These are phyloP conservation scores for Phorcus lineatus DNA, from an alignment of 2,888 invertebrate species.

Conservation along the genomic window DNA sequence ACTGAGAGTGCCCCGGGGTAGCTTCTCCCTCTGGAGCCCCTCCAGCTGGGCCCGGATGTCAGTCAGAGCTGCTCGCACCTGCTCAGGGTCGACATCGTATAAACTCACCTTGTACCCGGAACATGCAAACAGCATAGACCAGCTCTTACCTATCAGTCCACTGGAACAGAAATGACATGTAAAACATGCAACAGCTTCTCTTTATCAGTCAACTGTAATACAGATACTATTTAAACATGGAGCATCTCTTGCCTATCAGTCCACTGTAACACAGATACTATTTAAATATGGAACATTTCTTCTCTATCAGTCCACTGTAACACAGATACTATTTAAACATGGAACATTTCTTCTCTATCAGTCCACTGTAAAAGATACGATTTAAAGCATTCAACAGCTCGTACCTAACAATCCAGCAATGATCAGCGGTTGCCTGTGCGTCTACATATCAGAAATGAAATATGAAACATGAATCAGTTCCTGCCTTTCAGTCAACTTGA, in stretches of 20 bases:
- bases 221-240: slow-evolving; percentile 82
- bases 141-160: slow-evolving; percentile 95
- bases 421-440: too few species aligned
- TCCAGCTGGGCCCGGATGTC: slow-evolving; percentile 83
- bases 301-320: too few species aligned
- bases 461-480: too few species aligned
- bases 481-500: too few species aligned
- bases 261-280: slow-evolving; percentile 81
- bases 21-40: slow-evolving; percentile 76
- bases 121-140: slow-evolving; percentile 96
- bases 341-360: slow-evolving; percentile 95
- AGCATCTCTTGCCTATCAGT: slow-evolving; percentile 96
- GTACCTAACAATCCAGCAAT: too few species aligned
- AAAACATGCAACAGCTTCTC: too few species aligned
- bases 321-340: slow-evolving; percentile 80
- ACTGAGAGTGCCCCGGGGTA: slow-evolving; percentile 85
- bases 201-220: too few species aligned
- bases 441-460: too few species aligned
- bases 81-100: slow-evolving; percentile 80
- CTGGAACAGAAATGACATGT: slow-evolving; percentile 77
- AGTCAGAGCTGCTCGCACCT: slow-evolving; percentile 76
- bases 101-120: slow-evolving; percentile 92
- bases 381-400: too few species aligned
- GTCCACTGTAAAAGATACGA: too few species aligned
- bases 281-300: too few species aligned